Evolutionary conservation across 2,113 vertebrate genomes (phyloP).

Genomic region (Quiscalus mexicanus): DNA sequence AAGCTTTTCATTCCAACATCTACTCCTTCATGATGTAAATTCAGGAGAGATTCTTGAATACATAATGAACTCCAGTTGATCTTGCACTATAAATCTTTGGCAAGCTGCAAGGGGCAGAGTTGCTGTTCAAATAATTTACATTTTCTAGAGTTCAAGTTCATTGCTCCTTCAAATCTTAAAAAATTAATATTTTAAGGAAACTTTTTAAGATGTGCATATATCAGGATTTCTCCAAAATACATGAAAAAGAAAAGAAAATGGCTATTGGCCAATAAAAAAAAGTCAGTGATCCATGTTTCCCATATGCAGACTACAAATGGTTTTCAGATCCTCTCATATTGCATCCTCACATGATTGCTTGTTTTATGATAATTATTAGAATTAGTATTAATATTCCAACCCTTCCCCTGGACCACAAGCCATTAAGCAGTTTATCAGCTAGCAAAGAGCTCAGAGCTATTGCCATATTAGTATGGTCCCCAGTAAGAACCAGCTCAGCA

Average conservation of each 20-base stretch:
- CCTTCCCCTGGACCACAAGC: background rate
- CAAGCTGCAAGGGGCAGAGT: background rate
- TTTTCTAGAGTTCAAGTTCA: background rate
- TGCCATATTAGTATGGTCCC: background rate
- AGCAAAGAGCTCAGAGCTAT: background rate
- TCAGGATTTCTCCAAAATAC: background rate
- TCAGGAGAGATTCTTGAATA: background rate
- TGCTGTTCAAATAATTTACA: background rate
- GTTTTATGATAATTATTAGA: background rate
- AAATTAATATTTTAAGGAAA: background rate
- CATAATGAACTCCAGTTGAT: background rate
- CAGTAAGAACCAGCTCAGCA: background rate
- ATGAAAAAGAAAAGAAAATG: background rate
- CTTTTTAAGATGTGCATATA: background rate
- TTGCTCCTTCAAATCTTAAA: background rate
- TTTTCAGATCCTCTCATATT: background rate
- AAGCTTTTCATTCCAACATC: background rate
- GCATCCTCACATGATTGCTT: background rate
- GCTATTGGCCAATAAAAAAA: background rate
- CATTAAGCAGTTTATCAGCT: background rate
- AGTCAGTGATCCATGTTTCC: background rate
- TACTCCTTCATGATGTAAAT: background rate
- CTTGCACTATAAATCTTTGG: background rate
- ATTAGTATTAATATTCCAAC: background rate
- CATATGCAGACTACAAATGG: background rate